Evolutionary conservation across 1,140 invertebrate genomes (phyloP), one percentile per base, ranked within the genome.

Genomic region (Drosophila nigrodunni): DNA sequence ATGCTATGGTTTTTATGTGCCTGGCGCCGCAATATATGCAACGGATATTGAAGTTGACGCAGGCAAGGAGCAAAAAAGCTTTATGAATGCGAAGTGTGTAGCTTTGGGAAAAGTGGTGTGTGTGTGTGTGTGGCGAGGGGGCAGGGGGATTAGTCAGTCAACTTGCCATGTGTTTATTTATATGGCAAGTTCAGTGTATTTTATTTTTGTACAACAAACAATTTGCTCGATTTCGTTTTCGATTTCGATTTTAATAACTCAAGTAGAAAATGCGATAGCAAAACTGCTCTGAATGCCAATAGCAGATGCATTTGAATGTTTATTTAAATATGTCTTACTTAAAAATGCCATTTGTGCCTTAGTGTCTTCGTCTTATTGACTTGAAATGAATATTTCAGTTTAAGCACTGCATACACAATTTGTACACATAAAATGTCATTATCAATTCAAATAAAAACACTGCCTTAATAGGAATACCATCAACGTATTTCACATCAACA

Each of bases 1-100:
- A 66, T 73, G 62, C 61, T 70, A 69, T 52, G 66, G 46, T 70
- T 74, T 70, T 80, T 76, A 79, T 76, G 69, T 76, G 37, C 60
- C 55, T 25, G 34, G 25, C 55, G 37, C 37, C 69, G 52, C 47
- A 46, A 54, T 62, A 39, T 68, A 49, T 50, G 55, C 37, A 64
- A 46, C 44, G 76, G 21, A 49, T 49, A 67, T 64, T 61, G 21
- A 64, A 70, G 58, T n/a, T 34, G 21, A 35, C 6, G 25, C 57
- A 18, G 15, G 15, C 10, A 54, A 6, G 18, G 13, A 37, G 62
- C 49, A 34, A 18, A 30, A 30, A 54, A 66, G 50, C 49, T 65
- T 65, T 11, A 4, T 10, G 35, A 49, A 49, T 50, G 30, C 34
- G 49, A 34, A 34, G 25, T 30, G 25, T 30, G 25, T 30, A 2